Evolutionary conservation across 2,797 vertebrate species (phyloP).

Genomic region (Pogonophryne albipinna): DNA sequence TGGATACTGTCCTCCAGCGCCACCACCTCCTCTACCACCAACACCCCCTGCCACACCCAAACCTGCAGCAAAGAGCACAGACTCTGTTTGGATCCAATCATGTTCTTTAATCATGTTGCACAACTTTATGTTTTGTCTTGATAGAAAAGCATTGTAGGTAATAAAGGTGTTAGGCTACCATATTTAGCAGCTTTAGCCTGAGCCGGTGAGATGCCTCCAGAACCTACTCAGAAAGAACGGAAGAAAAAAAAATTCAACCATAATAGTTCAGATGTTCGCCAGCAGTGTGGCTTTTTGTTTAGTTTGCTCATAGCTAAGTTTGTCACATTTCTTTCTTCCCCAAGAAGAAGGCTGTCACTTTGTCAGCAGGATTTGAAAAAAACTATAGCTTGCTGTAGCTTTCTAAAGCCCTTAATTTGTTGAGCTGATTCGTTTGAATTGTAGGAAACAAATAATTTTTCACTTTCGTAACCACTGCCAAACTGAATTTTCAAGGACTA

Average conservation of each 20-base stretch:
- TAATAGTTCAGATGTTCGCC: too few relatives aligned
- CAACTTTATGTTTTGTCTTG: not conserved
- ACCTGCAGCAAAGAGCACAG: constrained; percentile 45
- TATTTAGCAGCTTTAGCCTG: constrained; percentile 93
- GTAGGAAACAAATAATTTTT: too few relatives aligned
- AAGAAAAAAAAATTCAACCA: not conserved
- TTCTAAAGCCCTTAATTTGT: too few relatives aligned
- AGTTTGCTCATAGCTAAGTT: not conserved
- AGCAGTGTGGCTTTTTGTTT: too few relatives aligned
- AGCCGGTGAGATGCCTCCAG: constrained; percentile 83
- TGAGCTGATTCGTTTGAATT: too few relatives aligned
- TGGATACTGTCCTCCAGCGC: not conserved
- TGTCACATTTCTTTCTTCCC: too few relatives aligned
- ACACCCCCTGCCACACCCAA: not conserved
- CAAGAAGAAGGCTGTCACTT: too few relatives aligned
- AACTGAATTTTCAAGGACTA: too few relatives aligned
- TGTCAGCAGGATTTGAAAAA: too few relatives aligned
- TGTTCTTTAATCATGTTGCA: not conserved
- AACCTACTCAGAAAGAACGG: constrained; percentile 80
- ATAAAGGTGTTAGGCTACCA: constrained; percentile 75
- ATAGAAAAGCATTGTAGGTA: not conserved
- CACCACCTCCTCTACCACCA: not conserved
- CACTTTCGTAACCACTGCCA: too few relatives aligned
- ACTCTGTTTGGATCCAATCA: too few relatives aligned
- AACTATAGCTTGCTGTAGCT: too few relatives aligned